Evolutionary conservation across 1,140 invertebrate species (phyloP).

Genomic region (Steinernema feltiae): DNA sequence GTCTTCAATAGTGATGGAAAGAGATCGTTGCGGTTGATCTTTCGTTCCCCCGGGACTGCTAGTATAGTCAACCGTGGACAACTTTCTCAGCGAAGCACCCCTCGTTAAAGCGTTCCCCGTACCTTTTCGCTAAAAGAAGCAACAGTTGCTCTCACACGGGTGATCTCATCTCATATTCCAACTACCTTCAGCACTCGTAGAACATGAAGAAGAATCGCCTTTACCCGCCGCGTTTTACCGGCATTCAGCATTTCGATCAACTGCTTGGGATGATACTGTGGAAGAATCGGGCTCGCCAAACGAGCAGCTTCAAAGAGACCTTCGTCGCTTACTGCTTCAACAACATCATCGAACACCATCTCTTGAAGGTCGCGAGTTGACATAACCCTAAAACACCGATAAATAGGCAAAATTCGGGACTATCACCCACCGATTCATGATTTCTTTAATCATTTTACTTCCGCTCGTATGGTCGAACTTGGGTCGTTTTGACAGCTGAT

Average conservation of each 20-base stretch:
- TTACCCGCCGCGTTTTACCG: conserved; percentile 92
- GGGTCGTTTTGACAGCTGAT: conserved; percentile 37
- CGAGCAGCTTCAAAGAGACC: conserved; percentile 92
- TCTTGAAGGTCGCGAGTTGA: conserved; percentile 3
- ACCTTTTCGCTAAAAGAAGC: background rate
- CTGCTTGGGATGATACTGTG: conserved; percentile 98
- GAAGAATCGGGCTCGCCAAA: conserved; percentile 89
- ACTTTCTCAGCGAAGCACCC: background rate
- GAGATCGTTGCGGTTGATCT: conserved; percentile 68
- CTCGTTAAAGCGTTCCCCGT: background rate
- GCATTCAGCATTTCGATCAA: conserved; percentile 96
- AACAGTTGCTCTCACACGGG: too few species aligned
- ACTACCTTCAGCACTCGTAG: conserved; percentile 66
- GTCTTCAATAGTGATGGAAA: conserved; percentile 62
- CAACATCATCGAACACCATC: conserved; percentile 27
- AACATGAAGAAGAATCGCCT: conserved; percentile 91
- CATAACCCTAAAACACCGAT: background rate
- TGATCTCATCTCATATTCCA: too few species aligned
- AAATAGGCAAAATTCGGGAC: background rate
- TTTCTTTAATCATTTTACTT: conserved; percentile 41
- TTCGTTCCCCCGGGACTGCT: conserved; percentile 60
- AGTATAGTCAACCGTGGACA: background rate
- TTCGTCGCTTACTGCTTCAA: conserved; percentile 49
- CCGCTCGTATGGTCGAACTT: conserved; percentile 16
- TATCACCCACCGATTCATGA: conserved; percentile 28